phyloP scores from a whole-genome alignment of 2,113 vertebrate species.

The Epinephelus lanceolatus region DNA sequence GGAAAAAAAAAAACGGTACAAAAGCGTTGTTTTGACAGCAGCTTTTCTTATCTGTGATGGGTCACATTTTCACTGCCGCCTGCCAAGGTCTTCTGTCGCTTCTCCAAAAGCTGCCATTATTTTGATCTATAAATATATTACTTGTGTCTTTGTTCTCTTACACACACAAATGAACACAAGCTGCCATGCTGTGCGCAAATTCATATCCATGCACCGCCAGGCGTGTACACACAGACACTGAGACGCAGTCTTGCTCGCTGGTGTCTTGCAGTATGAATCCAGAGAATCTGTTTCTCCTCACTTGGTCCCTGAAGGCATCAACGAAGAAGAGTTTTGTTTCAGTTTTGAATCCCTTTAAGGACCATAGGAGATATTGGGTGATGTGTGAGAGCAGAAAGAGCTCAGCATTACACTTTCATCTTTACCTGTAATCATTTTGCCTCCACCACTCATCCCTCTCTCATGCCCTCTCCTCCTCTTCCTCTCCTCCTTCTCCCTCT shows the following conservation, averaged over 20 bases:
- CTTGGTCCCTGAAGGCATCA: conserved; percentile 47
- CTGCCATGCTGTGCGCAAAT: conserved; percentile 32
- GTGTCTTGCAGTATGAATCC: conserved; percentile 42
- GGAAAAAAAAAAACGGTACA: conserved; percentile 20
- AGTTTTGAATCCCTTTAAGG: conserved; percentile 59
- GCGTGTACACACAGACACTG: conserved; percentile 1
- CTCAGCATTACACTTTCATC: conserved; percentile 62
- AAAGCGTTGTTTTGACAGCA: conserved; percentile 39
- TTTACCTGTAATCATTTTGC: conserved; percentile 64
- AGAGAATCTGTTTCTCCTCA: conserved; percentile 36
- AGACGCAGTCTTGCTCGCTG: conserved; percentile 35
- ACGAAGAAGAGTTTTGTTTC: conserved; percentile 62
- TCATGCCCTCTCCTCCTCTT: conserved; percentile 33
- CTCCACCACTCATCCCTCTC: conserved; percentile 45
- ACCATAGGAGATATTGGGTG: conserved; percentile 22
- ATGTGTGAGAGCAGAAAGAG: conserved; percentile 52
- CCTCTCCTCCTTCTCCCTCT: conserved; percentile 29
- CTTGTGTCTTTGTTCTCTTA: conserved; percentile 48
- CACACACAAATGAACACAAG: conserved; percentile 39
- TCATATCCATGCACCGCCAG: conserved; percentile 11
- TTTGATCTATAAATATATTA: conserved; percentile 76
- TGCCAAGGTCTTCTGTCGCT: conserved; percentile 65
- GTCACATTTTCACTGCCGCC: conserved; percentile 62
- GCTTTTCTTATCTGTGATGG: conserved; percentile 55
- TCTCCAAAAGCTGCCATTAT: conserved; percentile 57